Conservation (phyloP, 2,113 vertebrate genomes). For the Motacilla tschutschensis region DNA sequence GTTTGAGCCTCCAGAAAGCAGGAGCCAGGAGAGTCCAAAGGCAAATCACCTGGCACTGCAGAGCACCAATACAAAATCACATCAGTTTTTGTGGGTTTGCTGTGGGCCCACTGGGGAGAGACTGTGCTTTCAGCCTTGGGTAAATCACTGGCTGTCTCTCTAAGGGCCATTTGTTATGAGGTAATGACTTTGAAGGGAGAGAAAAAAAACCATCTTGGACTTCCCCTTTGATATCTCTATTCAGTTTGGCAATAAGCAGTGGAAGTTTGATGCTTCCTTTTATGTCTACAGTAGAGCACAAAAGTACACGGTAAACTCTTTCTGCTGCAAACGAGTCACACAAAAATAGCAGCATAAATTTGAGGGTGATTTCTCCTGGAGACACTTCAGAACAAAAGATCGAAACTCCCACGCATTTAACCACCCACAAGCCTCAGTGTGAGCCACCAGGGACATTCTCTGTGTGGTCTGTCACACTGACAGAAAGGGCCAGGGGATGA, state of each 20-base stretch:
- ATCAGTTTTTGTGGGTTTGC: not conserved
- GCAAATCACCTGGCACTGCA: not conserved
- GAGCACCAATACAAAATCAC: not conserved
- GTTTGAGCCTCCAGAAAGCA: not conserved
- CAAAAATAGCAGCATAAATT: slow-evolving; percentile 6
- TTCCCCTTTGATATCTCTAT: slow-evolving; percentile 47
- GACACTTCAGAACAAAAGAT: not conserved
- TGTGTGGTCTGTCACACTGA: not conserved
- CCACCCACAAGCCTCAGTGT: not conserved
- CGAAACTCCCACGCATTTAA: not conserved
- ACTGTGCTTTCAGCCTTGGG: not conserved
- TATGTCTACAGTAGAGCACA: slow-evolving; percentile 27
- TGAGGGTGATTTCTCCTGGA: slow-evolving; percentile 37
- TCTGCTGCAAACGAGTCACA: not conserved
- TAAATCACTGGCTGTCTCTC: not conserved
- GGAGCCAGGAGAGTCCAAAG: not conserved
- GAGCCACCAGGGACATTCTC: not conserved
- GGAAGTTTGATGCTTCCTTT: slow-evolving; percentile 62
- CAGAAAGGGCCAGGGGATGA: not conserved
- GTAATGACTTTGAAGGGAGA: not conserved
- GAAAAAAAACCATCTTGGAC: not conserved
- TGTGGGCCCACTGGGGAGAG: not conserved
- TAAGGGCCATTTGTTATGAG: not conserved
- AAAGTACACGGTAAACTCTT: slow-evolving; percentile 46
- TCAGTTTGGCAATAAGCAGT: slow-evolving; percentile 42